These are phyloP conservation scores for Pycnomerus fuliginosus DNA, from an alignment of 2,888 invertebrate genomes.

Conservation along the genomic window DNA sequence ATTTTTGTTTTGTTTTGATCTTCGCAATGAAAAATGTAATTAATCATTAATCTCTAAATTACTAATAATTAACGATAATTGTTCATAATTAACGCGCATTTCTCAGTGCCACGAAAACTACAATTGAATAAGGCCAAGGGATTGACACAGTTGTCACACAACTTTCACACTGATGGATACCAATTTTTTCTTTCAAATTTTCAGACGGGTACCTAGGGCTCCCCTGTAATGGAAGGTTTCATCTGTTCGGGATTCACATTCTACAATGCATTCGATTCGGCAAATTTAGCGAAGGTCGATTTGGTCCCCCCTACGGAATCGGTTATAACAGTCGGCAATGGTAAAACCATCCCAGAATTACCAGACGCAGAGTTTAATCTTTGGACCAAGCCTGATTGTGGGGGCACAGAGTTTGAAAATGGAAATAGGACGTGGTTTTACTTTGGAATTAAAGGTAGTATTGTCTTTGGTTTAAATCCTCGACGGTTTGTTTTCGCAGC, in stretches of 20 bases:
- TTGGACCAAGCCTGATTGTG: constrained; percentile 89
- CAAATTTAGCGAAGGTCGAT: constrained; percentile 82
- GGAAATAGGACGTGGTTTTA: constrained; percentile 92
- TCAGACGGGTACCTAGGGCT: no score
- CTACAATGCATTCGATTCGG: constrained; percentile 87
- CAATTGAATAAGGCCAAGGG: no score
- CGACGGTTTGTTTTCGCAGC: constrained; percentile 40
- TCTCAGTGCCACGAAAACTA: no score
- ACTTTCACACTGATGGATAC: no score
- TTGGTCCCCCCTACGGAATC: constrained; percentile 63
- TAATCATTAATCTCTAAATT: no score
- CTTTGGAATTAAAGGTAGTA: constrained; percentile 70
- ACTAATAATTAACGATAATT: no score
- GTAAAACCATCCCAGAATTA: constrained; percentile 49
- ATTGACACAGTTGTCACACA: no score
- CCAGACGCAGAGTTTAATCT: constrained; percentile 82
- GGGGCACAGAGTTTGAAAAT: constrained; percentile 84
- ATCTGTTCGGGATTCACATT: constrained; percentile 76
- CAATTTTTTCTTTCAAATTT: no score
- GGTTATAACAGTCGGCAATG: constrained; percentile 31
- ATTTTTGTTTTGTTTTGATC: no score
- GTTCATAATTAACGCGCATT: no score
- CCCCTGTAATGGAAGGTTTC: constrained; percentile 52
- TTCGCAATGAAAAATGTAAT: no score
- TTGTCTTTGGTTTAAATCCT: background rate